Base-by-base conservation (phyloP, 2,113 vertebrate genomes). In the Tyto alba region DNA sequence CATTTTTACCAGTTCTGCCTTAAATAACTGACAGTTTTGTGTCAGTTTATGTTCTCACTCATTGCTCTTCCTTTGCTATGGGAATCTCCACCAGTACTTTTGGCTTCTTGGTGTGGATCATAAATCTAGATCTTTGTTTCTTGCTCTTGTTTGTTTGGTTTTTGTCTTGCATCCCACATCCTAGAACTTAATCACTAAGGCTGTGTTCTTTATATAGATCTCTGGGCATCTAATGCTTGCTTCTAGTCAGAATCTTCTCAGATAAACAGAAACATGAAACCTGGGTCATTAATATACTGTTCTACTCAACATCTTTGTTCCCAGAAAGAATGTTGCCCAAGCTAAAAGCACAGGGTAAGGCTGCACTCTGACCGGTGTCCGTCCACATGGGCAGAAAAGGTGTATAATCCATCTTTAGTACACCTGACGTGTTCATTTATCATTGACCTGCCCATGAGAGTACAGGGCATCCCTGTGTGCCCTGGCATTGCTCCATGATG, bases 1-100 rank as follows among this genome's bases (percentile, higher is more conserved):
- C 16, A n/a, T 86, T 96, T 94, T 94, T 81, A 93, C 73, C 83
- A 95, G 45, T 84, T 97, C 68, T 92, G 41, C 75, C 83, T 90
- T 88, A 95, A 95, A 95, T 88, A 95, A 83, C 80, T 89, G 88
- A 78, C 68, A 78, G 64, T 71, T 96, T 91, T 73, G 15, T 91
- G 92, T 75, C 76, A 86, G 75, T 88, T 73, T 45, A 16, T 89
- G 64, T 97, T 96, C 93, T 93, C 48, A 72, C 56, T 88, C 72
- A 38, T 45, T 83, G 45, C 45, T 90, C 36, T 95, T 93, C 41
- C 78, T 82, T 82, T 88, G 81, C 67, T 91, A 11, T 79, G 50
- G 78, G 88, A 92, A 91, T 85, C 78, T 95, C 80, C 45, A 34
- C 75, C 81, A 77, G 63, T 55, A 48, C 48, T 92, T 68, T 84